phyloP scores from a whole-genome alignment of 2,888 invertebrate species.

The Clistopyga incitator region DNA sequence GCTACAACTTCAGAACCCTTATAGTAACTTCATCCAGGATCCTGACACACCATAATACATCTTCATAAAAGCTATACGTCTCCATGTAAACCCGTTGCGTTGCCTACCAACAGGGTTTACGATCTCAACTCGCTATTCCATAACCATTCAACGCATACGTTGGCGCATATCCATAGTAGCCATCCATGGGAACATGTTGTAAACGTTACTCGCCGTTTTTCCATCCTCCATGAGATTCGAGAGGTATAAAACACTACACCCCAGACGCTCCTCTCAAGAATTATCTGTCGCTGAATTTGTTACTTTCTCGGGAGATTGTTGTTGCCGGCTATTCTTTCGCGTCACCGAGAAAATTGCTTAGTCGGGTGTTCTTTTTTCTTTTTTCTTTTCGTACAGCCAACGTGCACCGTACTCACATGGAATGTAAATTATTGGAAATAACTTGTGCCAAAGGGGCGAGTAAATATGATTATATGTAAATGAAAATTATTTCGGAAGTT shows the following conservation, averaged over 20 bases:
- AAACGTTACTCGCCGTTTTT: constrained; percentile 31
- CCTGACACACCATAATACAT: constrained; percentile 28
- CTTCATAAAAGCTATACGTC: constrained; percentile 37
- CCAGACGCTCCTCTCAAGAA: constrained; percentile 14
- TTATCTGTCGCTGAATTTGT: constrained; percentile 51
- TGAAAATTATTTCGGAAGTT: too few relatives aligned
- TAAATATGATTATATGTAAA: constrained; percentile 1
- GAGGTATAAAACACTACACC: constrained; percentile 10
- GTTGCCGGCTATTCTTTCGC: neutral
- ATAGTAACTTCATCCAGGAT: constrained; percentile 29
- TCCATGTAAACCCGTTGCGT: neutral
- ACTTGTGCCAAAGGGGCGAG: neutral
- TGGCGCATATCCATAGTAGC: neutral
- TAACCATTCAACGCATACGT: constrained; percentile 10
- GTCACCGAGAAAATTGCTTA: constrained; percentile 46
- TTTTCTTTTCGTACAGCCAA: constrained; percentile 40
- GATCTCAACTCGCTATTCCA: neutral
- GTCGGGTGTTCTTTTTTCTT: constrained; percentile 42
- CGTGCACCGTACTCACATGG: constrained; percentile 5
- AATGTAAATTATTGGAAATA: constrained; percentile 1
- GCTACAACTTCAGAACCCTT: constrained; percentile 12
- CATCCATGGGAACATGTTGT: neutral
- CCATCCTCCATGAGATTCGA: neutral
- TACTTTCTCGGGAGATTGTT: constrained; percentile 28
- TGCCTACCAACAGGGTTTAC: neutral